Conservation (phyloP, 2,113 vertebrate species). For the Collichthys lucidus region DNA sequence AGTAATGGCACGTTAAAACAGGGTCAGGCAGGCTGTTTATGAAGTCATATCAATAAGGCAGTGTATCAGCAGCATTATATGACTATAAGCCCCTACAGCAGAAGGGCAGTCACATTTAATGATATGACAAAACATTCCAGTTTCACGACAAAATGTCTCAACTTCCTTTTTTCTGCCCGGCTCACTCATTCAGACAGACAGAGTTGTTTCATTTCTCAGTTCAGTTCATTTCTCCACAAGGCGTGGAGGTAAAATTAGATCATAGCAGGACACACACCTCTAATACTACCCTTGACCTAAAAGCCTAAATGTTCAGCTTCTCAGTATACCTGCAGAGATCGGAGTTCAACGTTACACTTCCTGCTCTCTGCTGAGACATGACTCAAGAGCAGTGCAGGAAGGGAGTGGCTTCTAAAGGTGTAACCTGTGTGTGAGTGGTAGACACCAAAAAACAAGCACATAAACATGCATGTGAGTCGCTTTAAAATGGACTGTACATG, state of each 20-base stretch:
- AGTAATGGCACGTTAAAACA: neutral
- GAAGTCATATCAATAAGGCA: neutral
- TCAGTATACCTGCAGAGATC: neutral
- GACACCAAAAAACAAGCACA: neutral
- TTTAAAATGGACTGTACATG: neutral
- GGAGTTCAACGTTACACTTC: slow-evolving; percentile 10
- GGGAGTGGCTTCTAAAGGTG: slow-evolving; percentile 40
- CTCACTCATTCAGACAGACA: neutral
- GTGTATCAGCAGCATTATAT: neutral
- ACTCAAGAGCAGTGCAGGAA: slow-evolving; percentile 51
- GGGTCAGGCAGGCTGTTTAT: neutral
- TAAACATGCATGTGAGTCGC: neutral
- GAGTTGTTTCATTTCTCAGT: slow-evolving; percentile 18
- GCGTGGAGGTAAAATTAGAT: slow-evolving; percentile 38
- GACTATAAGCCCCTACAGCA: neutral
- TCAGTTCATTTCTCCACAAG: slow-evolving; percentile 18
- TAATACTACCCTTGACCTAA: slow-evolving; percentile 53
- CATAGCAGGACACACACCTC: slow-evolving; percentile 28
- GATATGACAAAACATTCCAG: neutral
- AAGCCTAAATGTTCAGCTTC: slow-evolving; percentile 23
- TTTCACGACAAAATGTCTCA: neutral
- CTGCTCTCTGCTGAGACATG: slow-evolving; percentile 47
- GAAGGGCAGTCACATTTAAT: neutral
- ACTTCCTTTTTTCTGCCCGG: slow-evolving; percentile 12
- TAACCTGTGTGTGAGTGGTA: neutral